A percentile compares a stretch with the other conserved stretches of the same genome.
These are phyloP conservation scores for Macrosoma leucophasiata DNA, from an alignment of 2,888 invertebrate species.

Conservation along the genomic window DNA sequence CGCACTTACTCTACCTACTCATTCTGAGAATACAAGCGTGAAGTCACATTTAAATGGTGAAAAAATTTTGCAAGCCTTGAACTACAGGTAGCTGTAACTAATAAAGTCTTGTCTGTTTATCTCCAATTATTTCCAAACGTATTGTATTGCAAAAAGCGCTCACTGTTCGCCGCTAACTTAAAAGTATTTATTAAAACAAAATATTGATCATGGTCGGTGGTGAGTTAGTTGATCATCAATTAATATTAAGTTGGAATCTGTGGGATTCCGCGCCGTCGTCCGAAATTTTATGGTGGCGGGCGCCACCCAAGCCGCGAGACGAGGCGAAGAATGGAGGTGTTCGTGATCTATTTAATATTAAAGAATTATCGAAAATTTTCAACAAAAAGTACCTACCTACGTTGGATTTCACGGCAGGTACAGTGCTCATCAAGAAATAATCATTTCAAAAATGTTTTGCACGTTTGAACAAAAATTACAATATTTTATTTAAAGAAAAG, in stretches of 20 bases:
- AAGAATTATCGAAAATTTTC: slow-evolving; percentile 1
- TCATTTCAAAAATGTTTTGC: neutral
- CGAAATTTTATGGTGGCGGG: slow-evolving; percentile 75
- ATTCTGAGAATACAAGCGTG: no score
- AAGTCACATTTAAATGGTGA: no score
- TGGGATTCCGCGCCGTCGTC: slow-evolving; percentile 74
- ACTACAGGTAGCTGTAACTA: neutral
- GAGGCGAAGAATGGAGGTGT: slow-evolving; percentile 34
- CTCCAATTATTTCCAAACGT: no score
- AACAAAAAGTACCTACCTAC: neutral
- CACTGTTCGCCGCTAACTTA: no score
- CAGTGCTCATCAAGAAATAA: neutral
- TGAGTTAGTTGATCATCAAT: slow-evolving; percentile 70
- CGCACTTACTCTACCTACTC: no score
- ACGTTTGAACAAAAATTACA: neutral
- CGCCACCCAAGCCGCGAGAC: slow-evolving; percentile 66
- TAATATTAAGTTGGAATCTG: slow-evolving; percentile 74
- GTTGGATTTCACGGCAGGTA: no score
- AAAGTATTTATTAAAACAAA: slow-evolving; percentile 27
- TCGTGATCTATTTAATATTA: neutral
- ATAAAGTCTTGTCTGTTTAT: no score
- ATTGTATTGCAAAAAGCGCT: no score
- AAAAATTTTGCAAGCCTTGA: slow-evolving; percentile 1
- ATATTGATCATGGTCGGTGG: slow-evolving; percentile 37
- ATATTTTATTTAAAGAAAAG: neutral